Evolutionary conservation across 2,888 invertebrate genomes (phyloP).

Genomic region (Clostera curtula): DNA sequence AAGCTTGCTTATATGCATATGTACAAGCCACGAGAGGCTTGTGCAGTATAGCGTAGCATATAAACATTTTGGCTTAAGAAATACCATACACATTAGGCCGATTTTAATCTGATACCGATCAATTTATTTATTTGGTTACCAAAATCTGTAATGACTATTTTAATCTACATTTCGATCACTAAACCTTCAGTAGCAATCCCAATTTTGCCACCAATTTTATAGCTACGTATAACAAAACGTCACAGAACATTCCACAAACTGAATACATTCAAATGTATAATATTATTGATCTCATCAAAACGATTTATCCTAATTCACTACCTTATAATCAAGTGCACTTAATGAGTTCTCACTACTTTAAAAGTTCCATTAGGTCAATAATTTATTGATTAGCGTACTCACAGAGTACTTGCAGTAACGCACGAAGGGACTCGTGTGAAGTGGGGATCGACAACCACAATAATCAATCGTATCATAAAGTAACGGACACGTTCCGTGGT

Average conservation of each 20-base stretch:
- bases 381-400: conserved; percentile 33
- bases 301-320: conserved; percentile 32
- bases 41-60: too few relatives aligned
- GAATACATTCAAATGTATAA: conserved; percentile 43
- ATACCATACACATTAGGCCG: too few relatives aligned
- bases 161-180: too few relatives aligned
- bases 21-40: too few relatives aligned
- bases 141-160: too few relatives aligned
- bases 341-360: conserved; percentile 58
- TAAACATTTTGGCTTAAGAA: too few relatives aligned
- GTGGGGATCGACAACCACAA: conserved; percentile 12
- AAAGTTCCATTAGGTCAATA: conserved; percentile 40
- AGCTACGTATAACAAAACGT: conserved; percentile 5
- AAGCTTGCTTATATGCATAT: too few relatives aligned
- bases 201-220: conserved; percentile 8
- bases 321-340: conserved; percentile 67
- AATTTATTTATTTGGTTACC: too few relatives aligned
- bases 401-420: conserved; percentile 20
- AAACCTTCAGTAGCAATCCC: too few relatives aligned
- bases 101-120: too few relatives aligned
- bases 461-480: too few relatives aligned
- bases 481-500: too few relatives aligned
- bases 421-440: conserved; percentile 24
- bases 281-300: conserved; percentile 31
- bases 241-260: conserved; percentile 17